Percentiles rank a stretch among this genome's conserved stretches.
phyloP scores from a whole-genome alignment of 2,888 invertebrate genomes.

The Ectemnius cavifrons region DNA sequence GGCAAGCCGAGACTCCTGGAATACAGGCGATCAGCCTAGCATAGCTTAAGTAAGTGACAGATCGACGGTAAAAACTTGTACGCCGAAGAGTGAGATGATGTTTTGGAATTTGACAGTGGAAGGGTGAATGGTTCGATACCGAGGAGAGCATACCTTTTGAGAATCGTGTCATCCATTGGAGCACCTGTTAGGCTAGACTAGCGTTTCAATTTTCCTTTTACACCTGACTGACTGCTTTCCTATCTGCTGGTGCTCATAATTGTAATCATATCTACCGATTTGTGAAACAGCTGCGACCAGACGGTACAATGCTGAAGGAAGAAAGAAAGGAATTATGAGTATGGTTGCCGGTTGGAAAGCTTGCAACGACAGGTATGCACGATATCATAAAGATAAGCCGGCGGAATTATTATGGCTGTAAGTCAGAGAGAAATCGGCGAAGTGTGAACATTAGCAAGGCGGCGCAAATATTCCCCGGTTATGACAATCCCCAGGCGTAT shows the following conservation, averaged over 20 bases:
- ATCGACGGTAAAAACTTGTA: not conserved
- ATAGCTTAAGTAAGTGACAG: slow-evolving; percentile 23
- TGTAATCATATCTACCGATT: too few species aligned
- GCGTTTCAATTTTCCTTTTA: too few species aligned
- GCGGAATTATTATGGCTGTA: not conserved
- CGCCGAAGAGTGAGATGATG: not conserved
- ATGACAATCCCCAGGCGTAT: slow-evolving; percentile 27
- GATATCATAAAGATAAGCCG: slow-evolving; percentile 5
- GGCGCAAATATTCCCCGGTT: slow-evolving; percentile 34
- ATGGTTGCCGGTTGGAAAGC: not conserved
- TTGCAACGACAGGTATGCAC: not conserved
- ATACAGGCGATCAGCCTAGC: slow-evolving; percentile 14
- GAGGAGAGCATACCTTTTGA: too few species aligned
- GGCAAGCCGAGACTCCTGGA: slow-evolving; percentile 1
- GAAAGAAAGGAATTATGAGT: not conserved
- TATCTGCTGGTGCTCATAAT: too few species aligned
- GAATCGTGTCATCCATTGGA: too few species aligned
- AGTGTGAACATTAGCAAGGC: slow-evolving; percentile 33
- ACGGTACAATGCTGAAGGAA: too few species aligned
- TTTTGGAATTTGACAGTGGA: slow-evolving; percentile 2
- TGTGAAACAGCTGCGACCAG: too few species aligned
- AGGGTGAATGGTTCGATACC: not conserved
- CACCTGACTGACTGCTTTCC: too few species aligned
- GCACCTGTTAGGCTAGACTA: too few species aligned
- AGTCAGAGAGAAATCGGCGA: slow-evolving; percentile 26